A percentile compares a stretch with the other conserved stretches of the same genome.
Conservation (phyloP, 2,113 vertebrate species). For the Hydropotes inermis region DNA sequence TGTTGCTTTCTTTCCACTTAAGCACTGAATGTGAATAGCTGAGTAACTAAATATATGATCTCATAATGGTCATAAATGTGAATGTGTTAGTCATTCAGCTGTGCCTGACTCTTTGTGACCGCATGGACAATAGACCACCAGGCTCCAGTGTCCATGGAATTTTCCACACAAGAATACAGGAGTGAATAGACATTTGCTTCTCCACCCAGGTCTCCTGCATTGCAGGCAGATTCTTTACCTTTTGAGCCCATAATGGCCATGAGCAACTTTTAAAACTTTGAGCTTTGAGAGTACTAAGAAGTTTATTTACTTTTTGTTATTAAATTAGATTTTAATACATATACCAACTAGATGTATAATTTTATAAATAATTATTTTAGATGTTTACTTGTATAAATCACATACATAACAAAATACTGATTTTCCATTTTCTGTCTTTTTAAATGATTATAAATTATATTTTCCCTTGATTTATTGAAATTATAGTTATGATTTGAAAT, state of each 20-base stretch:
- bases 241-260: neutral
- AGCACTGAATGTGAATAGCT: neutral
- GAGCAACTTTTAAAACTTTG: neutral
- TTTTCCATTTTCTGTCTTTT: neutral
- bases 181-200: neutral
- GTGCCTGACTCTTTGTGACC: neutral
- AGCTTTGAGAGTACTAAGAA: neutral
- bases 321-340: neutral
- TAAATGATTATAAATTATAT: neutral
- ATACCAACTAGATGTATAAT: neutral
- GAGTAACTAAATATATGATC: neutral
- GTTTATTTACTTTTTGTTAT: neutral
- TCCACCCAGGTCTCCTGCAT: neutral
- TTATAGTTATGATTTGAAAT: neutral
- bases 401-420: neutral
- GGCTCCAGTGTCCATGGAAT: neutral
- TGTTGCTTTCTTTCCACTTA: neutral
- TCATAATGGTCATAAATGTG: neutral
- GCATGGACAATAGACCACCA: neutral
- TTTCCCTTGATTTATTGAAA: neutral
- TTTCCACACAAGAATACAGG: neutral
- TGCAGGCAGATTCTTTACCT: neutral
- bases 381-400: neutral
- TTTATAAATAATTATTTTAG: neutral
- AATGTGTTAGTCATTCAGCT: neutral